phyloP scores from a whole-genome alignment of 2,113 vertebrate species.

The Rhabdornis inornatus region DNA sequence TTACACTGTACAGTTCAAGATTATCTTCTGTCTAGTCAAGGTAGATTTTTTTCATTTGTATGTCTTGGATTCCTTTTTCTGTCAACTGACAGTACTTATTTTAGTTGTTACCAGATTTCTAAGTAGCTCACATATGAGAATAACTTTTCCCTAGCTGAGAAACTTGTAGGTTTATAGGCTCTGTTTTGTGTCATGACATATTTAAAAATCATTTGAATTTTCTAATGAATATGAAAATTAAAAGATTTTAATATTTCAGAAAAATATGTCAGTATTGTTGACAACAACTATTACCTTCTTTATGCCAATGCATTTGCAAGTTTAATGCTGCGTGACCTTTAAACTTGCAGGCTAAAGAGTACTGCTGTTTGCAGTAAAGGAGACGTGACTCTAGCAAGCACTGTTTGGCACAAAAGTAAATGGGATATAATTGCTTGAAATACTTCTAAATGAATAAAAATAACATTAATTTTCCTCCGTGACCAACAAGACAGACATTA shows the following conservation, averaged over 20 bases:
- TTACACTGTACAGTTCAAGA: background rate
- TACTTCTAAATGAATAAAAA: background rate
- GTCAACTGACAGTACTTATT: background rate
- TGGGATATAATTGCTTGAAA: background rate
- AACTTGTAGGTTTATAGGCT: background rate
- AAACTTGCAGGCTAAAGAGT: background rate
- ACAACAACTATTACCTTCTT: background rate
- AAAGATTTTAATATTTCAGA: background rate
- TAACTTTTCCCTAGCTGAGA: background rate
- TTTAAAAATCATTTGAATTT: background rate
- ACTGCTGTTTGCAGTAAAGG: background rate
- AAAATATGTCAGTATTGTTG: background rate
- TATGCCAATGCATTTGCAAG: background rate
- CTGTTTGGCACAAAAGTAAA: background rate
- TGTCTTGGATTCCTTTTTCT: background rate
- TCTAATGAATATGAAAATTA: background rate
- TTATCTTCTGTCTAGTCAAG: background rate
- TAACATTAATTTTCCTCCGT: fast-evolving
- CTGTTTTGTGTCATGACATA: background rate
- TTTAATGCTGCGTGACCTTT: slow-evolving; percentile 2
- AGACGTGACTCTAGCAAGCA: background rate
- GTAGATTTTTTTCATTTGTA: background rate
- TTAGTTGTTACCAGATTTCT: background rate
- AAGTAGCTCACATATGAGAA: background rate
- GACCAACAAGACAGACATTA: background rate